Percentiles rank a stretch among this genome's conserved stretches.
Conservation (phyloP, 2,797 vertebrate species). For the Hozukius guyotensis region DNA sequence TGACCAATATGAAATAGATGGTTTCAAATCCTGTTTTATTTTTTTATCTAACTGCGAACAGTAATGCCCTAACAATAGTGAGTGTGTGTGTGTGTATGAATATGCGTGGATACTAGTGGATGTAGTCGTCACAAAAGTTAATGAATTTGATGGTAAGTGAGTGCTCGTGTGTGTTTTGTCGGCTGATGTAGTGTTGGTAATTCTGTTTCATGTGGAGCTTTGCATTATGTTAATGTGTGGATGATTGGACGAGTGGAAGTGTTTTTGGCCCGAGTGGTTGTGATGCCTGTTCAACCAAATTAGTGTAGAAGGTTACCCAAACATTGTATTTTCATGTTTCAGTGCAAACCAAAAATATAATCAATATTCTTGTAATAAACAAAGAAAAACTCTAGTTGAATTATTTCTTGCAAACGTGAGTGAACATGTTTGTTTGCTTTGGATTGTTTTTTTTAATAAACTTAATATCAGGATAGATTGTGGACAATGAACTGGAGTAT, state of each 20-base stretch:
- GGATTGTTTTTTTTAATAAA: not conserved
- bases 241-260: conserved; percentile 19
- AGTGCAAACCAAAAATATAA: conserved; percentile 79
- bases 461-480: not conserved
- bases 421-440: not conserved
- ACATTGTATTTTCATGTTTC: conserved; percentile 76
- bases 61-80: conserved; percentile 35
- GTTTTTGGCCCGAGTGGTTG: conserved; percentile 46
- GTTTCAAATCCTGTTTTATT: conserved; percentile 56
- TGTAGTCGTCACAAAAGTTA: not conserved
- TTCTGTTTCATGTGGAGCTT: conserved; percentile 51
- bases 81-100: not conserved
- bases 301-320: conserved; percentile 62
- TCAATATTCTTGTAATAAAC: conserved; percentile 88
- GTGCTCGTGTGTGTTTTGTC: conserved; percentile 19
- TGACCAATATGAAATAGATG: conserved; percentile 61
- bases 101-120: conserved; percentile 11
- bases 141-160: conserved; percentile 3
- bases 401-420: not conserved
- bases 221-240: conserved; percentile 51
- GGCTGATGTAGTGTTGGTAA: conserved; percentile 20
- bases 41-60: conserved; percentile 51
- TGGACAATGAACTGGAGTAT: not conserved
- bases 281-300: conserved; percentile 67
- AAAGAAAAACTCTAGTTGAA: conserved; percentile 40